Evolutionary conservation across 2,113 vertebrate species (phyloP), one percentile per base, ranked within the genome.

Genomic region (Passer domesticus): DNA sequence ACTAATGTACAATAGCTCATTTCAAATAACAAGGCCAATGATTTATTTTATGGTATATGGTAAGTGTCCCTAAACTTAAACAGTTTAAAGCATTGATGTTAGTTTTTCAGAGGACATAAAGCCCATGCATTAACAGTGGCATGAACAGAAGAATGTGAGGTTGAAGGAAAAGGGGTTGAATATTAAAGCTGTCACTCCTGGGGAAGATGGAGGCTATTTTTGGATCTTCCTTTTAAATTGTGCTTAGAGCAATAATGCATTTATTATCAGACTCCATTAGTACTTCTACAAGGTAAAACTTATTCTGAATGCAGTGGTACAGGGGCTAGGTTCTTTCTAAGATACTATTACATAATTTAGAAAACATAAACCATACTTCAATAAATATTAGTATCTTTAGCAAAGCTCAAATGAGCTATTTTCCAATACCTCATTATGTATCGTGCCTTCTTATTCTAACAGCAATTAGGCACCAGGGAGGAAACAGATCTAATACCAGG

Each of bases 321-420:
- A 87, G 81, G 92, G n/a, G 39, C 76, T 91, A 95, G n/a, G 30
- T n/a, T 68, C 46, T 47, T 82, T 53, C 39, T 18, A 68, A 75
- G 37, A 68, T 41, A 47, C 30, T 60, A 52, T 25, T 18, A 91
- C 92, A 76, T 94, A 72, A 87, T 55, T 94, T 56, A 83, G 63
- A 97, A 97, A 95, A 87, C 59, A 91, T 74, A 92, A 96, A 95
- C 56, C 66, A 87, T 78, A 91, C 91, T 97, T 97, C 88, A 97
- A 78, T 90, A 96, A 96, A 97, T 96, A 95, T 77, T 92, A 94
- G 80, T 89, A 95, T 79, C 84, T 97, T 95, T 91, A 95, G 39
- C 83, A 96, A 96, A 95, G 44, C 89, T 94, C 91, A 88, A 47
- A 93, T 79, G 87, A 96, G 62, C 22, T 91, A 73, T 96, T 95